Base-by-base conservation (phyloP, 53 echinoderm and acorn worm genomes). In the Paelopatides confundens region DNA sequence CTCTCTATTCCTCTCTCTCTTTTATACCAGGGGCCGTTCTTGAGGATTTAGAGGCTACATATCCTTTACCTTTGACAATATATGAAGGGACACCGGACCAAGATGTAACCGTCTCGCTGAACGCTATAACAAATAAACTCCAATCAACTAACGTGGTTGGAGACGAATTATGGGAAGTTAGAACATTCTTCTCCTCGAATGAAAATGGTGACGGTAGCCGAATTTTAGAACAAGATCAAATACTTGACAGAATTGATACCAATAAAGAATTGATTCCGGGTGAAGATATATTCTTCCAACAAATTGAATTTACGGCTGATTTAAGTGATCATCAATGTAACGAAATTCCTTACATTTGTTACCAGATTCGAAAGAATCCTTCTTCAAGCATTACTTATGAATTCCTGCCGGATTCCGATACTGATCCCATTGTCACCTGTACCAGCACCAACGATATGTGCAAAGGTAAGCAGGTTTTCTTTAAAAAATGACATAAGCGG, bases 271-370 rank as follows among this genome's bases (percentile, higher is more conserved):
- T 79, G 21, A 9, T 43, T 21, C 15, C 30, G 30, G 51, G 17
- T 10, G 10, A 30, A 13, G 32, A 79, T 52, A 13, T 79, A 23
- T 24, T 0, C 11, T 79, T 79, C 31, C 79, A 52, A 30, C 31
- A 33, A 27, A 53, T 79, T 27, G 79, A 79, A 29, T 79, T 79
- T 52, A 28, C 79, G 33, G 32, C 79, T 13, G 79, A 79, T 79
- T 52, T 79, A 30, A 53, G 31, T 27, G 8, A 79, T 17, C 79
- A 79, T 17, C 52, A 79, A 31, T 83, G 84, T 27, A 83, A 65
- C 35, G 62, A 62, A 0, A 83, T 83, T 13, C 84, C 84, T 12
- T 83, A 63, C 31, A 63, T 83, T 11, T 83, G 84, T 38, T 83
- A 62, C 23, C 29, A 83, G 65, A 62, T 83, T 7, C 36, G 63